Percentiles rank a stretch among this genome's conserved stretches.
Evolutionary conservation across 2,113 vertebrate species (phyloP).

Genomic region (Dipodomys merriami): DNA sequence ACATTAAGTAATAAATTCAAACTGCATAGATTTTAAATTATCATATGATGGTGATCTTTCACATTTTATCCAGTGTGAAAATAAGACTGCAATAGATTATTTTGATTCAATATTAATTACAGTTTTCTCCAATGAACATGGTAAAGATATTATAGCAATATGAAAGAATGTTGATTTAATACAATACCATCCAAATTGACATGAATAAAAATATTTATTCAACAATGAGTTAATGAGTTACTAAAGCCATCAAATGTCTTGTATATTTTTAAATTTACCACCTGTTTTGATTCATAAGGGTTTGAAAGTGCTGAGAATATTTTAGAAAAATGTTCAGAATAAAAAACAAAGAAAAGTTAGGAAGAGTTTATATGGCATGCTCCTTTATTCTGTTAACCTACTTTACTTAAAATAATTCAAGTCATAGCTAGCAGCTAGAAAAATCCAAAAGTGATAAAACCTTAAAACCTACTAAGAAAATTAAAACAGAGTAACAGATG

Average conservation of each 20-base stretch:
- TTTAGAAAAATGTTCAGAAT: not conserved
- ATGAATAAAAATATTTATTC: not conserved
- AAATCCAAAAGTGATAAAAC: no score
- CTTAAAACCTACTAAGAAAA: no score
- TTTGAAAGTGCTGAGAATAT: not conserved
- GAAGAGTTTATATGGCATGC: not conserved
- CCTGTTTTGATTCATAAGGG: not conserved
- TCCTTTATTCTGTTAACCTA: not conserved
- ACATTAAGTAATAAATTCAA: conserved; percentile 45
- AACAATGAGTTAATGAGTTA: not conserved
- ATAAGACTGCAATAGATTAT: not conserved
- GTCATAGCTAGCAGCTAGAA: not conserved
- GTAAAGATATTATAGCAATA: not conserved
- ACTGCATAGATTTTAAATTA: not conserved
- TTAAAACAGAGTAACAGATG: not conserved
- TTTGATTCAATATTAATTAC: conserved; percentile 5
- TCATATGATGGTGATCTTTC: not conserved
- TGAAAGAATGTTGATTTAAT: conserved; percentile 2
- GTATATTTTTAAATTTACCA: not conserved
- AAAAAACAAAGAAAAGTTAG: not conserved
- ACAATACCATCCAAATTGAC: not conserved
- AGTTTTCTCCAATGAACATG: not conserved
- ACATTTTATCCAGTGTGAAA: not conserved
- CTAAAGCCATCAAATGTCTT: not conserved
- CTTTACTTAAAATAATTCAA: not conserved